Evolutionary conservation across 2,888 invertebrate genomes (phyloP), one percentile per base, ranked within the genome.

Genomic region (Eilema depressum): DNA sequence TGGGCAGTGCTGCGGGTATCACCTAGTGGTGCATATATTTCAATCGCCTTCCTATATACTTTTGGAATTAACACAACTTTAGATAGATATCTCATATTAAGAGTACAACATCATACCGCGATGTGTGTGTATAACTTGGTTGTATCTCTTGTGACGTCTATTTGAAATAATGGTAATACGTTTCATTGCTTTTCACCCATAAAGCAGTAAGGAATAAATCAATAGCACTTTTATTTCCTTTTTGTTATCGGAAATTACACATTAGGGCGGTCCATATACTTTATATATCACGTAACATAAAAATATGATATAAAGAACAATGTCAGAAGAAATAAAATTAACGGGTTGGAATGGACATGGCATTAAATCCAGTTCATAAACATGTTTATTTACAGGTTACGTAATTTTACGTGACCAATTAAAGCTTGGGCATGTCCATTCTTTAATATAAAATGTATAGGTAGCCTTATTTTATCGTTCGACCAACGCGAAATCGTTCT

Each of bases 251-350:
- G 53, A 53, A 47, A 53, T 53, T 53, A 53, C 8, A 53, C 10
- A 17, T n/a, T n/a, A 53, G 8, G 8, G n/a, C n/a, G 53, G 53
- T 53, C 20, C 20, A 53, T 53, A n/a, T 47, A 17, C 11, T 53
- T 53, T 56, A 56, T 53, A 30, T 56, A 23, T 28, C 53, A 28
- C 12, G 23, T 26, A 26, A 12, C 66, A 66, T 66, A 60, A 66
- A 66, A 66, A 60, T 53, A 20, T 66, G 25, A 66, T 60, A 68
- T 62, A 28, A 41, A 61, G 14, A 33, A 23, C 70, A 62, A 30
- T 61, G 67, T 71, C 73, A 62, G 61, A 71, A 68, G 66, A 69
- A 56, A 77, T 83, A 77, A 83, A 80, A 73, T 77, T 68, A 78
- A 81, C 68, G 76, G 71, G 60, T 63, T 61, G 78, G 75, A 80